Percentiles rank a stretch among this genome's conserved stretches.
phyloP scores from a whole-genome alignment of 2,888 invertebrate species.

The Cheilosia pagana region DNA sequence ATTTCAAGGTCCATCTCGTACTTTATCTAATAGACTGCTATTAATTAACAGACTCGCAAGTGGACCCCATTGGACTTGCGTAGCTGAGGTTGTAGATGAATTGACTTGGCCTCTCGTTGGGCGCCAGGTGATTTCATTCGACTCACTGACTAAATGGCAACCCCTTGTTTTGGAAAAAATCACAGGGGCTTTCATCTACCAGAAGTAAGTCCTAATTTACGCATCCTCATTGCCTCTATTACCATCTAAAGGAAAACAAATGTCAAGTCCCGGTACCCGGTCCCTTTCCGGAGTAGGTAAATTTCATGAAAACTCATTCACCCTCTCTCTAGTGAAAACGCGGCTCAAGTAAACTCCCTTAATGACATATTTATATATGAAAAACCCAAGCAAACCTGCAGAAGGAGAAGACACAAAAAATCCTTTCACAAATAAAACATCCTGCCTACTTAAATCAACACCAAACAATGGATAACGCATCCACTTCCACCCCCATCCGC shows the following conservation, averaged over 20 bases:
- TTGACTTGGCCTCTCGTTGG: too few species aligned
- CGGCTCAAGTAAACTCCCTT: slow-evolving; percentile 52
- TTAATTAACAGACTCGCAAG: too few species aligned
- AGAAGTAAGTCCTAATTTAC: slow-evolving; percentile 30
- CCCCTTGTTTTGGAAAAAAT: too few species aligned
- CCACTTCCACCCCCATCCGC: background rate
- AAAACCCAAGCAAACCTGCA: slow-evolving; percentile 48
- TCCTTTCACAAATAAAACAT: slow-evolving; percentile 60
- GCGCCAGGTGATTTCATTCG: too few species aligned
- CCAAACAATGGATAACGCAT: slow-evolving; percentile 59
- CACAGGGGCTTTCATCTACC: background rate
- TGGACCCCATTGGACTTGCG: too few species aligned
- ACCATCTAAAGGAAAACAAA: slow-evolving; percentile 21
- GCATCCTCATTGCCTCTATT: slow-evolving; percentile 3
- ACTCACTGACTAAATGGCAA: too few species aligned
- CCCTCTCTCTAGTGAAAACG: background rate
- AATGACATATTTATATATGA: slow-evolving; percentile 70
- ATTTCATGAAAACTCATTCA: slow-evolving; percentile 8
- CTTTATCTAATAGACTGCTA: too few species aligned
- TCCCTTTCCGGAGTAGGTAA: background rate
- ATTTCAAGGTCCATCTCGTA: too few species aligned
- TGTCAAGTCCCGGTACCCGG: background rate
- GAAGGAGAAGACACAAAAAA: slow-evolving; percentile 40
- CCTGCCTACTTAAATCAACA: slow-evolving; percentile 66
- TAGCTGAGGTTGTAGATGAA: too few species aligned